Base-by-base conservation (phyloP, 2,797 vertebrate genomes). In the Sebastes alutus region DNA sequence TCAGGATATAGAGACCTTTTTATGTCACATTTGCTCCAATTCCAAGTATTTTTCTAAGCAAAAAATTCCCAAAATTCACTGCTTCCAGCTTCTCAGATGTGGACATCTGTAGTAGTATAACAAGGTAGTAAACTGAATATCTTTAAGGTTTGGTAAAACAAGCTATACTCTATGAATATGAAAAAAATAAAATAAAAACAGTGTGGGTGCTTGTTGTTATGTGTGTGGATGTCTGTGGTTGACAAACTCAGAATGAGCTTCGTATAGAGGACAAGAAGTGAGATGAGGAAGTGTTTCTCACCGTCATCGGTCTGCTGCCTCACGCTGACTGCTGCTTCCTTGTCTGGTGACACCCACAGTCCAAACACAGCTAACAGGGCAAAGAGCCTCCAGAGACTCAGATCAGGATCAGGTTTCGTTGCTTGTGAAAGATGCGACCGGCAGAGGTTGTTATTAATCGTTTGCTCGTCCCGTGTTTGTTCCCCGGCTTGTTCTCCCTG, bases 351-450 rank as follows among this genome's bases (percentile, higher is more conserved):
- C 70, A 80, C 69, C 68, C 32, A 11, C 58, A 64, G 8, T 72
- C 67, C 49, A 84, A 88, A 89, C 83, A 73, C 77, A 62, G 63
- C 80, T 52, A 61, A 62, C 59, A 4, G 61, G 67, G 78, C 79
- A 88, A 88, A 75, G 14, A 30, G 67, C 42, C 75, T 73, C 85
- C 59, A 69, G 81, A 29, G 88, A 76, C 66, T 56, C 27, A 7
- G 30, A 32, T 70, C 32, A 0, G 78, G 80, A 64, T 93, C 89
- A 23, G 61, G 83, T 92, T 90, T 84, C 66, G 1, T 23, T 8
- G 60, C 35, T 35, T 30, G 54, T 49, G 46, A 69, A 33, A 30
- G 55, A 18, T 9, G 59, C 6, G 4, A 20, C 49, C 4, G 27
- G 29, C 30, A 12, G 46, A 38, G 25, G 61, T 22, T 66, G 65